Conservation (phyloP, 2,113 vertebrate species). For the Psittacus erithacus region DNA sequence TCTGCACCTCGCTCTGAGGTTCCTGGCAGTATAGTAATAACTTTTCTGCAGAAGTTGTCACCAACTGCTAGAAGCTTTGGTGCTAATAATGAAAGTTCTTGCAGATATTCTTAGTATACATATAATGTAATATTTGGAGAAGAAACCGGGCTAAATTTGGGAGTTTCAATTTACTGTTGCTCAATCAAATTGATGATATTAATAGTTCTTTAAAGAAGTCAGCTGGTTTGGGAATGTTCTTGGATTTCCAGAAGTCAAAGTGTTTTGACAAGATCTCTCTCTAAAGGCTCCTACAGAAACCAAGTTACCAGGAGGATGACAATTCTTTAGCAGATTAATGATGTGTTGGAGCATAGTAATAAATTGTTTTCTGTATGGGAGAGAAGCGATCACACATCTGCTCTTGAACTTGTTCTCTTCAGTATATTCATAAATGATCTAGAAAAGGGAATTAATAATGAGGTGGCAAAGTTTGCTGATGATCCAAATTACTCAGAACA, state of each 20-base stretch:
- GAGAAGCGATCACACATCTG: neutral
- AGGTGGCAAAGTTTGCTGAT: constrained; percentile 5
- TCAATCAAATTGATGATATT: neutral
- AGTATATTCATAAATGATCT: neutral
- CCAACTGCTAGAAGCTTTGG: neutral
- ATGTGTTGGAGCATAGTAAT: neutral
- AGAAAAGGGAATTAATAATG: constrained; percentile 27
- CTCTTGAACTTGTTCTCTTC: neutral
- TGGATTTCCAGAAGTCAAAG: constrained; percentile 17
- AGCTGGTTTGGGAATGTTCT: neutral
- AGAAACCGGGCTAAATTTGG: neutral
- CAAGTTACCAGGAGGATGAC: constrained; percentile 7
- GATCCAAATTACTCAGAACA: neutral
- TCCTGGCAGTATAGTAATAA: constrained; percentile 18
- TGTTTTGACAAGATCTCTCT: constrained; percentile 41
- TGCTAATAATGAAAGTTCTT: neutral
- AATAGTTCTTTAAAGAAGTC: constrained; percentile 2
- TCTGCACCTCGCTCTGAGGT: neutral
- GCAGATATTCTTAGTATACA: neutral
- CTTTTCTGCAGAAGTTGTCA: constrained; percentile 14
- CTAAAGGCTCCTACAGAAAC: constrained; percentile 37
- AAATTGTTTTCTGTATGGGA: constrained; percentile 19
- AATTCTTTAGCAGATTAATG: constrained; percentile 31
- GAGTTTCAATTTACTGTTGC: neutral
- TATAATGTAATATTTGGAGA: neutral